phyloP scores from a whole-genome alignment of 2,888 invertebrate species.

The Caenorhabditis virilis region DNA sequence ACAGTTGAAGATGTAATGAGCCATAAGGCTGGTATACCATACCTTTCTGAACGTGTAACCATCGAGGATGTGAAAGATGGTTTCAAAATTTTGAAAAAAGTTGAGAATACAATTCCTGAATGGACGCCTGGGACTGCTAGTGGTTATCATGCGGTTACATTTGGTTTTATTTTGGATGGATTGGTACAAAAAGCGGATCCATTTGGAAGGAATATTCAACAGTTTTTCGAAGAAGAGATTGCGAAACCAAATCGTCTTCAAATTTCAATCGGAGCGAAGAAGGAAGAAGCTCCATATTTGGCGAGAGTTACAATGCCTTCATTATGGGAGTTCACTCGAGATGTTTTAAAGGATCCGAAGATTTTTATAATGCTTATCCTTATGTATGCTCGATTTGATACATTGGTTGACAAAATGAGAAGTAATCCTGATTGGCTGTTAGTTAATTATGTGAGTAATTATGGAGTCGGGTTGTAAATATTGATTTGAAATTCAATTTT shows the following conservation, averaged over 20 bases:
- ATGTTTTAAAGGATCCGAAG: constrained; percentile 53
- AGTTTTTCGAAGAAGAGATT: constrained; percentile 67
- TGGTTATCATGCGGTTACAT: constrained; percentile 70
- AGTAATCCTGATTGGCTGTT: constrained; percentile 56
- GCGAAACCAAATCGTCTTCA: constrained; percentile 51
- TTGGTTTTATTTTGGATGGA: constrained; percentile 65
- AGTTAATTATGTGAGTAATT: constrained; percentile 44
- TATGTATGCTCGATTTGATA: constrained; percentile 46
- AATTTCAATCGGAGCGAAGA: constrained; percentile 49
- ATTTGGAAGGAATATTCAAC: constrained; percentile 40
- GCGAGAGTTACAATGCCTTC: constrained; percentile 51
- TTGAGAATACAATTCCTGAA: constrained; percentile 67
- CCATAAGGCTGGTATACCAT: constrained; percentile 70
- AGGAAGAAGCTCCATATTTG: constrained; percentile 34
- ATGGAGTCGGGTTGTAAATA: not conserved
- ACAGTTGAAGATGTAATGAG: constrained; percentile 69
- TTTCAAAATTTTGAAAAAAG: constrained; percentile 38
- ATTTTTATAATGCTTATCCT: constrained; percentile 49
- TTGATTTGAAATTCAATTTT: not conserved
- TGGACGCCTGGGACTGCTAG: constrained; percentile 65
- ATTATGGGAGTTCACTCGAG: constrained; percentile 53
- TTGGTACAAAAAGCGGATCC: constrained; percentile 52
- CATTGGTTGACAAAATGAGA: constrained; percentile 45
- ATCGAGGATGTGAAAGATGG: constrained; percentile 26
- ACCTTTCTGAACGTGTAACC: constrained; percentile 49